These are phyloP conservation scores for Nesogale talazaci DNA, from an alignment of 2,113 vertebrate species.

Conservation along the genomic window DNA sequence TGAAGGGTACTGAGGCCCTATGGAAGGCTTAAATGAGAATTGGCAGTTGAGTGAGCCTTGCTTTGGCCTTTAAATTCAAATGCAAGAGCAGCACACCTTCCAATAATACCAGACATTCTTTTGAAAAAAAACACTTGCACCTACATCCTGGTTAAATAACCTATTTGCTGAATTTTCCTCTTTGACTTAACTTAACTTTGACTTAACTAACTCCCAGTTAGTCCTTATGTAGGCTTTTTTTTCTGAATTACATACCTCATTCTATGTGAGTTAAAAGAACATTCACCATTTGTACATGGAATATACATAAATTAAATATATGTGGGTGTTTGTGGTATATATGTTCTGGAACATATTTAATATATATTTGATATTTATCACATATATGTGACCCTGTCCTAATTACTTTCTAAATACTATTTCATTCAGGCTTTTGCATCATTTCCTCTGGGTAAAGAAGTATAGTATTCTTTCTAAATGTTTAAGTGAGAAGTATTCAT, in stretches of 20 bases:
- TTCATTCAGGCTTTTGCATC: slow-evolving; percentile 8
- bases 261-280: slow-evolving; percentile 42
- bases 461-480: slow-evolving; percentile 51
- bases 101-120: background rate
- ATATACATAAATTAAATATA: background rate
- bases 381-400: background rate
- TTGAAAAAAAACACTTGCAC: background rate
- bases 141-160: background rate
- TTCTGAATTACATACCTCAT: slow-evolving; percentile 29
- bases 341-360: no score
- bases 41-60: background rate
- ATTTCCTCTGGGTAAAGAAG: slow-evolving; percentile 24
- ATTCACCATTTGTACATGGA: background rate
- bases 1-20: background rate
- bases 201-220: background rate
- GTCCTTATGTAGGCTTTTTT: slow-evolving; percentile 25
- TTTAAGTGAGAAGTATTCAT: slow-evolving; percentile 35
- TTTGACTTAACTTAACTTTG: background rate
- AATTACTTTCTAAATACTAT: slow-evolving; percentile 51
- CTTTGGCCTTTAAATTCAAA: slow-evolving; percentile 26
- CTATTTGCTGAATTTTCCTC: background rate
- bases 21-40: background rate
- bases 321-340: no score
- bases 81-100: background rate
- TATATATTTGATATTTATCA: no score